Percentiles rank a stretch among this genome's conserved stretches.
Evolutionary conservation across 2,888 invertebrate genomes (phyloP).

Genomic region (Trichopria drosophilae): DNA sequence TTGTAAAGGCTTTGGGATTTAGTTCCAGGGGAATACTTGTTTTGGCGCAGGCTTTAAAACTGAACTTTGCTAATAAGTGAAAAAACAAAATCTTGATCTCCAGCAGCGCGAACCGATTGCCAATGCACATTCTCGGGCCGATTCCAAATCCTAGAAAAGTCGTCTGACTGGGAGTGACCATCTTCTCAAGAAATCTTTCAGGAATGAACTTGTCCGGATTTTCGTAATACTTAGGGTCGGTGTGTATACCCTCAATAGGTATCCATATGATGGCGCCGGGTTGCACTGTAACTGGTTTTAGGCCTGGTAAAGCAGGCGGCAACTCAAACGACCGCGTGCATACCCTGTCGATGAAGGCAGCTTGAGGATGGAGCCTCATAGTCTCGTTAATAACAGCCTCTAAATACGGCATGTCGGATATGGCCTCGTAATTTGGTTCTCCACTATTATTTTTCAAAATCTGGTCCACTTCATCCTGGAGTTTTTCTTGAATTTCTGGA

Average conservation of each 20-base stretch:
- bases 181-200: slow-evolving; percentile 44
- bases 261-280: slow-evolving; percentile 47
- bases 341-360: slow-evolving; percentile 42
- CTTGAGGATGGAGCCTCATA: slow-evolving; percentile 45
- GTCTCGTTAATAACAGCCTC: slow-evolving; percentile 60
- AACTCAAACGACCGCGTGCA: slow-evolving; percentile 48
- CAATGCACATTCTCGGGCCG: slow-evolving; percentile 45
- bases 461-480: slow-evolving; percentile 48
- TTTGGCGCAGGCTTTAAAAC: slow-evolving; percentile 48
- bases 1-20: slow-evolving; percentile 24
- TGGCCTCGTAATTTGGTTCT: slow-evolving; percentile 55
- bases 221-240: slow-evolving; percentile 49
- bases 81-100: slow-evolving; percentile 40
- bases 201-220: slow-evolving; percentile 57
- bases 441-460: slow-evolving; percentile 41
- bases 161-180: slow-evolving; percentile 24
- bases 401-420: slow-evolving; percentile 61
- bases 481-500: slow-evolving; percentile 40
- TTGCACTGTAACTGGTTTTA: slow-evolving; percentile 43
- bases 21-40: slow-evolving; percentile 55
- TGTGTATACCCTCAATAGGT: slow-evolving; percentile 51
- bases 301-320: slow-evolving; percentile 45
- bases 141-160: slow-evolving; percentile 42
- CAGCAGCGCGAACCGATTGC: slow-evolving; percentile 56
- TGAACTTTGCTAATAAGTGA: slow-evolving; percentile 37